Evolutionary conservation across 1,140 invertebrate genomes (phyloP).

Genomic region (Drosophila kepulauana): DNA sequence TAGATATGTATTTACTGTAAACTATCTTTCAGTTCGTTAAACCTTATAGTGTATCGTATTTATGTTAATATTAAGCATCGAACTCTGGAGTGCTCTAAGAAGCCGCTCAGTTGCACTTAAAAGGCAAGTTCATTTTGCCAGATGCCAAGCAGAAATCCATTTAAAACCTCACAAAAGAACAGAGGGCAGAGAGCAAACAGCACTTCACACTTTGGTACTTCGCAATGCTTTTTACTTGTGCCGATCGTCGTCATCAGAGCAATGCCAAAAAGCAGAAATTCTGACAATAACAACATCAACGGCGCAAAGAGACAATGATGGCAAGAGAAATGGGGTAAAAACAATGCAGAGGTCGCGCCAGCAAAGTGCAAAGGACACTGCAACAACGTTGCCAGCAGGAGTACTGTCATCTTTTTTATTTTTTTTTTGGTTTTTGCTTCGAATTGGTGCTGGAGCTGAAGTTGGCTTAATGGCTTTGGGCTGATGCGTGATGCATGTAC

Average conservation of each 20-base stretch:
- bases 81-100: background rate
- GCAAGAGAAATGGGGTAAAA: constrained; percentile 7
- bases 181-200: constrained; percentile 12
- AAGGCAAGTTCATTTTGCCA: constrained; percentile 9
- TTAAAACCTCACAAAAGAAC: constrained; percentile 4
- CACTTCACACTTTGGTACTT: constrained; percentile 23
- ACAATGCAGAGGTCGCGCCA: constrained; percentile 18
- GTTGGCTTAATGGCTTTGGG: constrained; percentile 73
- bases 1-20: background rate
- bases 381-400: background rate
- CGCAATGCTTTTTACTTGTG: constrained; percentile 14
- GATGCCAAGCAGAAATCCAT: constrained; percentile 19
- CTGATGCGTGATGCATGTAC: constrained; percentile 62
- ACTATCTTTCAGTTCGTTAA: too few species aligned
- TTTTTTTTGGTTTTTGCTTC: constrained; percentile 32
- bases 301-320: constrained; percentile 2
- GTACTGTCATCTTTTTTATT: background rate
- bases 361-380: constrained; percentile 7
- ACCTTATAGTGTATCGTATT: too few species aligned
- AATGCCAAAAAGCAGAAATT: constrained; percentile 21
- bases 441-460: background rate
- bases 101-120: constrained; percentile 1
- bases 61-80: background rate
- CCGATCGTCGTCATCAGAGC: constrained; percentile 11
- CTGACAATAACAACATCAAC: constrained; percentile 25